A percentile compares a stretch with the other conserved stretches of the same genome.
These are phyloP conservation scores for Morbakka virulenta DNA, from an alignment of 30 jellyfish, hydroid and myxozoan genomes.

Conservation along the genomic window DNA sequence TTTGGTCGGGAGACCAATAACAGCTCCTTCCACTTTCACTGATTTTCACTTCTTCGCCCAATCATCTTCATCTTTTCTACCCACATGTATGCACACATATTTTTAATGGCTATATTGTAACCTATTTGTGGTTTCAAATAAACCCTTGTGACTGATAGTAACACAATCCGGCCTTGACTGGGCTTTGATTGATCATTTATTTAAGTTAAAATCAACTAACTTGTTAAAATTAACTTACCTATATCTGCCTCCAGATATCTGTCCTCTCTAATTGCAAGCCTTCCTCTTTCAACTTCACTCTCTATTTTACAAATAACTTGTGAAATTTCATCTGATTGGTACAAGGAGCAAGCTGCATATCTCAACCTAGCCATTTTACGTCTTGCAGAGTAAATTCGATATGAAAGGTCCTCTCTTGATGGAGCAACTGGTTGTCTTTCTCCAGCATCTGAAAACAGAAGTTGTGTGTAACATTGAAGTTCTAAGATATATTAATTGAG, in stretches of 20 bases:
- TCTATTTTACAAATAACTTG: constrained; percentile 70
- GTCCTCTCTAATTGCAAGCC: constrained; percentile 74
- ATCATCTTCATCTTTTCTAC: no score
- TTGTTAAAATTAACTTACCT: constrained; percentile 56
- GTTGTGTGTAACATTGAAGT: constrained; percentile 34
- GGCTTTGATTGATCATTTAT: no score
- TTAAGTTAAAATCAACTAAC: not conserved
- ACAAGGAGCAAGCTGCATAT: constrained; percentile 72
- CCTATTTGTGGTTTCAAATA: no score
- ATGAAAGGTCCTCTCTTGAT: constrained; percentile 73
- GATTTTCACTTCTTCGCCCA: no score
- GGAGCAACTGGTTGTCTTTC: constrained; percentile 89
- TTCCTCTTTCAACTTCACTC: constrained; percentile 72
- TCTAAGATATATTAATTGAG: not conserved
- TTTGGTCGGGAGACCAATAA: no score
- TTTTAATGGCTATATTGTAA: no score
- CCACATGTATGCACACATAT: no score
- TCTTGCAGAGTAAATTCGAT: constrained; percentile 68
- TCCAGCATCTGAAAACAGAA: constrained; percentile 39
- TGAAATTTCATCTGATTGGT: constrained; percentile 73
- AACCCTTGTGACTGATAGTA: no score
- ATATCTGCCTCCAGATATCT: constrained; percentile 84
- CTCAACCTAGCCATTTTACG: constrained; percentile 83
- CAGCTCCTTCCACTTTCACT: no score
- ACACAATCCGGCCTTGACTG: no score